Evolutionary conservation across 2,113 vertebrate species (phyloP), one percentile per base, ranked within the genome.

Genomic region (Notothenia coriiceps): DNA sequence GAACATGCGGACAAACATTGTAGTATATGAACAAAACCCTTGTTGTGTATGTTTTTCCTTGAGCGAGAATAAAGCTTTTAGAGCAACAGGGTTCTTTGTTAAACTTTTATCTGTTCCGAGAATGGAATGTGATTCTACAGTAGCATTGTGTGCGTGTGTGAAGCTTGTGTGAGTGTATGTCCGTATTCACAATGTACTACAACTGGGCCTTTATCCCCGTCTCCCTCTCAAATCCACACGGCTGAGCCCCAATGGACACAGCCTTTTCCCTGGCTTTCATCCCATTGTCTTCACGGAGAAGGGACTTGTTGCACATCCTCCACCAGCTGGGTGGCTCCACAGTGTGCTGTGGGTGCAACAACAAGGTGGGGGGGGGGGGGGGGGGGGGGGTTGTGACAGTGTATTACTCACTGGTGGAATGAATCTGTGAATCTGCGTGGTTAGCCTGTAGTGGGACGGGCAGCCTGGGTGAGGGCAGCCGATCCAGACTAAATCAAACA

Each of bases 381-480:
- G 25, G 52, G 54, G 17, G 25, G 52, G 54, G 62, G 29, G 12
- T 70, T 5, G 22, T 77, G 67, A 84, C 76, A 52, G 54, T 85
- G 68, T 82, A 60, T 74, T 85, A 80, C 33, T 92, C 72, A 86
- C 80, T 79, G 80, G 69, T 82, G 71, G 70, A 95, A 94, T 94
- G 93, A 95, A 95, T 95, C 90, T 93, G 92, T 93, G 74, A 79
- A 82, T 86, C 87, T 91, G 91, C 22, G 40, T 66, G 72, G 51
- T 82, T 84, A 93, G 94, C 90, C 86, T 61, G 94, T 93, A 95
- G 91, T 51, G 92, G 84, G 80, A 95, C 93, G 94, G 94, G 94
- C 93, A 88, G 50, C 90, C 95, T 94, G 92, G 93, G 91, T 83
- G 93, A 89, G 93, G 69, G 68, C 43, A 80, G 74, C 80, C 79